Evolutionary conservation across 2,888 invertebrate genomes (phyloP).

Genomic region (Hypena proboscidalis): DNA sequence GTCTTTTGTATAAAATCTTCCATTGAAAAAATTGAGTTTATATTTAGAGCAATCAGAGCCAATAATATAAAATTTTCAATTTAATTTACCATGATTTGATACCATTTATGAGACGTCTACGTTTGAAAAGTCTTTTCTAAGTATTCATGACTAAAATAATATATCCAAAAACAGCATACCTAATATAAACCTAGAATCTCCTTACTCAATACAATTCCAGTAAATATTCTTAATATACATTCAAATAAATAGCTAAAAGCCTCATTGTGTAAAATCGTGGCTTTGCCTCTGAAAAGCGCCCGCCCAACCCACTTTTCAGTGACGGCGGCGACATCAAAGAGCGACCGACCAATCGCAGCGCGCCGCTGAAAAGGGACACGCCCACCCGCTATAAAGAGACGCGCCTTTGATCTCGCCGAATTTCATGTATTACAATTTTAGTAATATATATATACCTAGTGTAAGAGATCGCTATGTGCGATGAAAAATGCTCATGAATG

Average conservation of each 20-base stretch:
- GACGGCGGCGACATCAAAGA: conserved; percentile 61
- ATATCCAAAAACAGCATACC: conserved; percentile 5
- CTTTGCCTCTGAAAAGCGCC: conserved; percentile 72
- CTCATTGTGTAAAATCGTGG: conserved; percentile 44
- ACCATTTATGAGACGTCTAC: no score
- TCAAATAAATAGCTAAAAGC: conserved; percentile 49
- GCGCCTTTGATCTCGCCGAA: conserved; percentile 56
- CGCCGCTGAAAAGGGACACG: conserved; percentile 78
- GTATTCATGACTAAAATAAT: no score
- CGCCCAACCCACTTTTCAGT: conserved; percentile 68
- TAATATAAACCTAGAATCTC: no score
- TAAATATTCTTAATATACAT: conserved; percentile 34
- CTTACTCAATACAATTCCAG: conserved; percentile 24
- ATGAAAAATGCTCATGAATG: no score
- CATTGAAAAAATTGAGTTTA: no score
- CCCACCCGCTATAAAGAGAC: conserved; percentile 80
- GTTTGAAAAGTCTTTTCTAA: no score
- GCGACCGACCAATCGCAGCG: conserved; percentile 60
- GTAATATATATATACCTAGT: neutral
- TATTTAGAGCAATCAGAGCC: no score
- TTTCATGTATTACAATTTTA: conserved; percentile 32
- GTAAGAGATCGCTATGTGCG: neutral
- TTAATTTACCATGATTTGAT: no score
- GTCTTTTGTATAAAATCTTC: no score
- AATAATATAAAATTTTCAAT: no score